Percentiles rank a stretch among this genome's conserved stretches.
Conservation (phyloP, 1,140 invertebrate species). For the Zaprionus ornatus region DNA sequence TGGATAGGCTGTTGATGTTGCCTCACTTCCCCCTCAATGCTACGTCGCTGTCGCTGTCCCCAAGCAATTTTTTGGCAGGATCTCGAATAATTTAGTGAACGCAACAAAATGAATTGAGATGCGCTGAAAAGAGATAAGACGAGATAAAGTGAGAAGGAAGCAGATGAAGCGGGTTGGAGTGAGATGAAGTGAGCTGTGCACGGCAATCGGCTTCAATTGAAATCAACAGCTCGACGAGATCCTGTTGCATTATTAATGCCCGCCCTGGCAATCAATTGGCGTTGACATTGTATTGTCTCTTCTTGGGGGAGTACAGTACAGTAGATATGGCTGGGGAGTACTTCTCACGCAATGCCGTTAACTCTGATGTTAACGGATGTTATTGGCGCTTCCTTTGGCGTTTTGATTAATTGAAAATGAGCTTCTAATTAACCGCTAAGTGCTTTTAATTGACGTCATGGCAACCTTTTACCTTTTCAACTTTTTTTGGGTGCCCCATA, state of each 20-base stretch:
- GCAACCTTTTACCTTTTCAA: constrained; percentile 1
- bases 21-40: not conserved
- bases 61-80: constrained; percentile 53
- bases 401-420: constrained; percentile 79
- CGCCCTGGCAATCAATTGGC: constrained; percentile 68
- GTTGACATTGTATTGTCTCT: constrained; percentile 56
- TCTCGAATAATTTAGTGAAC: constrained; percentile 71
- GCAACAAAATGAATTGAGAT: constrained; percentile 2
- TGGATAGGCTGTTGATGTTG: constrained; percentile 76
- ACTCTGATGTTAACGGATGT: constrained; percentile 30
- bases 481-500: not conserved
- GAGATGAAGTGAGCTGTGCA: constrained; percentile 36
- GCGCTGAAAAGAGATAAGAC: not conserved
- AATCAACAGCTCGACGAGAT: constrained; percentile 60
- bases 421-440: constrained; percentile 70
- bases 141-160: not conserved
- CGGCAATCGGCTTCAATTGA: constrained; percentile 62
- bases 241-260: constrained; percentile 69
- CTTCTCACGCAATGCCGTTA: constrained; percentile 50
- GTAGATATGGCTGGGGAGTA: not conserved
- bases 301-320: not conserved
- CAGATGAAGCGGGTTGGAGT: not conserved
- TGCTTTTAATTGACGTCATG: constrained; percentile 51
- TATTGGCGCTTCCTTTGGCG: constrained; percentile 38
- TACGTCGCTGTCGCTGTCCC: constrained; percentile 45